Evolutionary conservation across 1,140 invertebrate genomes (phyloP).

Genomic region (Lepidurus couesii): DNA sequence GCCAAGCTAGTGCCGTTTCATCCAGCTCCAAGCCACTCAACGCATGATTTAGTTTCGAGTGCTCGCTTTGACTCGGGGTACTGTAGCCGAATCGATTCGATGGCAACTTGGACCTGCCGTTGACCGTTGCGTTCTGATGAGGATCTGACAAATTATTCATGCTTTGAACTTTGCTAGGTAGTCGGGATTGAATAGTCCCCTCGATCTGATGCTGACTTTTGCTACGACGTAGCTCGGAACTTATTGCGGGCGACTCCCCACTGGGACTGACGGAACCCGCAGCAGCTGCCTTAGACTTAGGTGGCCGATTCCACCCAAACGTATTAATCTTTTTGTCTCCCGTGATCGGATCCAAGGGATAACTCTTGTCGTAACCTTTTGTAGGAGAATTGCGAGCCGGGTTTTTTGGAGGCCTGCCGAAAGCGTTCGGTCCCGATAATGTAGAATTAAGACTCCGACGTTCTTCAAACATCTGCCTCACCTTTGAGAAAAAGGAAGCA

Average conservation of each 20-base stretch:
- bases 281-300: slow-evolving; percentile 20
- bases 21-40: slow-evolving; percentile 23
- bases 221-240: slow-evolving; percentile 24
- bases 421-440: slow-evolving; percentile 19
- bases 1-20: not conserved
- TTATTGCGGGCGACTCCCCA: not conserved
- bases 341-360: slow-evolving; percentile 61
- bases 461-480: slow-evolving; percentile 74
- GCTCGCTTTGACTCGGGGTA: not conserved
- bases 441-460: slow-evolving; percentile 46
- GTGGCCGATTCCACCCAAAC: not conserved
- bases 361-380: slow-evolving; percentile 65
- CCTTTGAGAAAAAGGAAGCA: slow-evolving; percentile 43
- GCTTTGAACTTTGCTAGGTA: slow-evolving; percentile 23
- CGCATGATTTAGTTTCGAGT: not conserved
- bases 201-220: slow-evolving; percentile 34
- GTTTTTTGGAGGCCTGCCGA: slow-evolving; percentile 30
- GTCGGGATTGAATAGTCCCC: not conserved
- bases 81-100: slow-evolving; percentile 25
- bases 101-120: not conserved
- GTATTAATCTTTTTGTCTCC: slow-evolving; percentile 39
- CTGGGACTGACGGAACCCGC: slow-evolving; percentile 27
- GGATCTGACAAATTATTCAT: slow-evolving; percentile 28
- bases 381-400: slow-evolving; percentile 25
- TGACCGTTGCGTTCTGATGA: slow-evolving; percentile 28